Conservation (phyloP, 1,140 invertebrate genomes). For the Aphidius ervi region DNA sequence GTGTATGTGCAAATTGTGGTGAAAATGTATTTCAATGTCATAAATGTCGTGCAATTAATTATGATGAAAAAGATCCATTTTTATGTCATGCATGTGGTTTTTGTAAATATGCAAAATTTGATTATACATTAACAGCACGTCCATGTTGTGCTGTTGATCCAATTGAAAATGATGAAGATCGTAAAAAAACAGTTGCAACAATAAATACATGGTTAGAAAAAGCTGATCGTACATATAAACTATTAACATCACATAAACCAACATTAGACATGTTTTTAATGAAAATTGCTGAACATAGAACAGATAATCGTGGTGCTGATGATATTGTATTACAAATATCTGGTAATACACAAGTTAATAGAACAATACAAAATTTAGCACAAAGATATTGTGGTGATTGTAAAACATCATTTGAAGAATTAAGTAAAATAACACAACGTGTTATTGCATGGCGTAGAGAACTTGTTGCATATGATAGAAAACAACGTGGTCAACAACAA, state of each 20-base stretch:
- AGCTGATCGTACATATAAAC: slow-evolving; percentile 90
- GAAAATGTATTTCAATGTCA: slow-evolving; percentile 99
- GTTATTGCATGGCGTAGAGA: slow-evolving; percentile 86
- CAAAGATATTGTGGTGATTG: slow-evolving; percentile 95
- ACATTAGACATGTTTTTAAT: slow-evolving; percentile 78
- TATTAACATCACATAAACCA: slow-evolving; percentile 84
- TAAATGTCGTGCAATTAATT: slow-evolving; percentile 97
- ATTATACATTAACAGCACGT: slow-evolving; percentile 85
- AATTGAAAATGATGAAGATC: slow-evolving; percentile 94
- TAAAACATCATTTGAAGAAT: slow-evolving; percentile 90
- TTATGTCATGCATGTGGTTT: slow-evolving; percentile 97
- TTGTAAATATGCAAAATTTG: slow-evolving; percentile 99
- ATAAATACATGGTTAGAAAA: slow-evolving; percentile 90
- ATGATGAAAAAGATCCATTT: slow-evolving; percentile 99
- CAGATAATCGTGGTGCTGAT: slow-evolving; percentile 59
- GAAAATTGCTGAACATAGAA: slow-evolving; percentile 71
- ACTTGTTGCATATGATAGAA: slow-evolving; percentile 86
- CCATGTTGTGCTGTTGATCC: slow-evolving; percentile 94
- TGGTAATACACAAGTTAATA: slow-evolving; percentile 66
- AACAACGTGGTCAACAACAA: slow-evolving; percentile 56
- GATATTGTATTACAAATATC: slow-evolving; percentile 55
- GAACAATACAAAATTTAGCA: slow-evolving; percentile 80
- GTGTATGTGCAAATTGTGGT: slow-evolving; percentile 95
- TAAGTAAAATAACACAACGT: slow-evolving; percentile 92
- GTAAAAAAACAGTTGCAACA: slow-evolving; percentile 87